phyloP scores from a whole-genome alignment of 1,140 invertebrate genomes.

The Wasmannia auropunctata region DNA sequence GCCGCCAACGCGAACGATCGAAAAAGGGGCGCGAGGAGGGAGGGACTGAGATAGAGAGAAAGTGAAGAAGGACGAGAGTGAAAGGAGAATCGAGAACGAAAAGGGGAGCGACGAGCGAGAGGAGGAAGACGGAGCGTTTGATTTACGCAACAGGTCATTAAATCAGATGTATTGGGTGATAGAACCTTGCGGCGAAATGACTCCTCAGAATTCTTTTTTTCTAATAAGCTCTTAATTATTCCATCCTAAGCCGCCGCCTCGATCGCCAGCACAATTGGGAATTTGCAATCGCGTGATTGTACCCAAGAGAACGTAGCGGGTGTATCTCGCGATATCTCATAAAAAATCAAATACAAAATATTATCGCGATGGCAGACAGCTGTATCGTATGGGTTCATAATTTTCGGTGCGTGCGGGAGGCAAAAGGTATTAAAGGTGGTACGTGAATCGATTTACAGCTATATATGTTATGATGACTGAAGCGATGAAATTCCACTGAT shows the following conservation, averaged over 20 bases:
- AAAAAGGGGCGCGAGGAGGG: slow-evolving; percentile 29
- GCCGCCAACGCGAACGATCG: slow-evolving; percentile 36
- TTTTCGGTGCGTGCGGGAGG: background rate
- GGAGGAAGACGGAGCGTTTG: slow-evolving; percentile 63
- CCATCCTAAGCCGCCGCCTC: background rate
- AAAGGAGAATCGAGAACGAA: slow-evolving; percentile 23
- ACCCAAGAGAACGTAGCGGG: background rate
- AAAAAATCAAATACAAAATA: background rate
- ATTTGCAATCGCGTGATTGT: background rate
- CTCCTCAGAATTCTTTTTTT: slow-evolving; percentile 59
- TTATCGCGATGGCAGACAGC: background rate
- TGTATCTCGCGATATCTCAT: background rate
- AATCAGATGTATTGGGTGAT: slow-evolving; percentile 75
- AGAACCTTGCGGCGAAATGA: slow-evolving; percentile 66
- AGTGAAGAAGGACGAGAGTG: slow-evolving; percentile 53
- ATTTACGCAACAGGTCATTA: slow-evolving; percentile 79
- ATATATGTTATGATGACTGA: background rate
- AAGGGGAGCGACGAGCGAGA: slow-evolving; percentile 4
- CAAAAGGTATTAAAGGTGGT: background rate
- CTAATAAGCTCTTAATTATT: slow-evolving; percentile 78
- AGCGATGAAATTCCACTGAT: background rate
- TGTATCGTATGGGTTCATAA: slow-evolving; percentile 11
- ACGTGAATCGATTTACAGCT: background rate
- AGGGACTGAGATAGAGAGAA: slow-evolving; percentile 41
- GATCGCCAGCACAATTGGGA: background rate